These are phyloP conservation scores for Oasisia sp. DNA, from an alignment of 2,888 invertebrate species.

Conservation along the genomic window DNA sequence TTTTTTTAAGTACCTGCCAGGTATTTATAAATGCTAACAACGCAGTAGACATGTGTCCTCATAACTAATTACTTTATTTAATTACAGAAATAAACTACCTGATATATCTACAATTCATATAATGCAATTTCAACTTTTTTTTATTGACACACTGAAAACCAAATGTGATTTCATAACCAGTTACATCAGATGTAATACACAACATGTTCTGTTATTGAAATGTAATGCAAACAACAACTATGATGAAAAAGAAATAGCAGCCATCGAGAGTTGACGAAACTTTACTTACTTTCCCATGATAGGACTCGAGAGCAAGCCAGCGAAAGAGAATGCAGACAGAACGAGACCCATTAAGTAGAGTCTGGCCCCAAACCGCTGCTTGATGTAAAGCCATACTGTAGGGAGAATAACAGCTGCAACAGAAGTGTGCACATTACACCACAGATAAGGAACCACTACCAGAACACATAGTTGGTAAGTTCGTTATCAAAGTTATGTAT, in stretches of 20 bases:
- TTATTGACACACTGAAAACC: no score
- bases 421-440: conserved; percentile 20
- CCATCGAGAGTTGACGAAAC: not conserved
- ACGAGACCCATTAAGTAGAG: conserved; percentile 66
- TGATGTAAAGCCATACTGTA: conserved; percentile 66
- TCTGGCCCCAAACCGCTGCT: conserved; percentile 56
- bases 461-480: no score
- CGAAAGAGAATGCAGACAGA: conserved; percentile 65
- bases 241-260: not conserved
- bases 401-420: conserved; percentile 67
- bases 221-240: not conserved
- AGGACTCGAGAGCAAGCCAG: conserved; percentile 64
- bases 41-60: no score
- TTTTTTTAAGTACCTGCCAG: not conserved
- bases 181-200: no score
- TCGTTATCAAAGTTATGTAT: no score
- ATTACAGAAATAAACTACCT: no score
- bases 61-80: no score
- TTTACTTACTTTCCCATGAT: conserved; percentile 62
- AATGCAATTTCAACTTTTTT: no score
- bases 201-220: no score
- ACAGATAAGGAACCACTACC: not conserved
- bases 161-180: not conserved
- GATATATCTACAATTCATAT: no score
- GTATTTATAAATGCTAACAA: no score